A percentile compares a stretch with the other conserved stretches of the same genome.
Evolutionary conservation across 2,797 vertebrate genomes (phyloP).

Genomic region (Kryptolebias ocellatus): DNA sequence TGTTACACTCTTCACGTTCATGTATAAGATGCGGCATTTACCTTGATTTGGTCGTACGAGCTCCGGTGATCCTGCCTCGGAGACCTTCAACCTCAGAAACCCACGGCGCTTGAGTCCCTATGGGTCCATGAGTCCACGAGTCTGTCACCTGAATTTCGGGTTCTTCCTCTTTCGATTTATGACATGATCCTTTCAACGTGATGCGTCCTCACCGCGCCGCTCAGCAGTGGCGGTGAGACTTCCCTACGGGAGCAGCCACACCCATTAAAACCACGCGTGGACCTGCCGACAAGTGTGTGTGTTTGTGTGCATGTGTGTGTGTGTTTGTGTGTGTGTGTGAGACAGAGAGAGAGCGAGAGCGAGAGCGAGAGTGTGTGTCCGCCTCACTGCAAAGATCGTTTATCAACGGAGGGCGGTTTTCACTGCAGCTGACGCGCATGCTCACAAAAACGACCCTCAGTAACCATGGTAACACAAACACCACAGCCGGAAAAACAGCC

Average conservation of each 20-base stretch:
- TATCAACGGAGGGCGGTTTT: constrained; percentile 5
- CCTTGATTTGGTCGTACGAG: constrained; percentile 16
- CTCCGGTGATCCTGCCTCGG: neutral
- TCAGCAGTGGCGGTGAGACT: neutral
- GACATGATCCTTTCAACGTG: neutral
- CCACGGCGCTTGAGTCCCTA: neutral
- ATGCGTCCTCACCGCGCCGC: neutral
- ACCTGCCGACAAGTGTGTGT: neutral
- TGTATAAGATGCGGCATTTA: constrained; percentile 21
- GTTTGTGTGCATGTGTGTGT: no score
- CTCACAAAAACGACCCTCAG: neutral
- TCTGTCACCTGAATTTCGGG: neutral
- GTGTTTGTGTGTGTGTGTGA: neutral
- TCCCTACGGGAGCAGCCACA: constrained; percentile 33
- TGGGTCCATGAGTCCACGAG: neutral
- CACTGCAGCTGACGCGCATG: neutral
- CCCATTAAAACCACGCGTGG: constrained; percentile 50
- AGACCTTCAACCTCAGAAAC: constrained; percentile 9
- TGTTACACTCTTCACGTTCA: neutral
- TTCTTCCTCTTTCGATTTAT: neutral
- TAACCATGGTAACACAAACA: neutral
- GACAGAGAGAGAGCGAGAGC: neutral
- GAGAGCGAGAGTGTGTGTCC: neutral
- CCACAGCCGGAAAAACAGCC: neutral
- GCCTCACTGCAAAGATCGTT: constrained; percentile 40